These are phyloP conservation scores for Luidia sarsii DNA, from an alignment of 53 echinoderm and acorn worm genomes.

Conservation along the genomic window DNA sequence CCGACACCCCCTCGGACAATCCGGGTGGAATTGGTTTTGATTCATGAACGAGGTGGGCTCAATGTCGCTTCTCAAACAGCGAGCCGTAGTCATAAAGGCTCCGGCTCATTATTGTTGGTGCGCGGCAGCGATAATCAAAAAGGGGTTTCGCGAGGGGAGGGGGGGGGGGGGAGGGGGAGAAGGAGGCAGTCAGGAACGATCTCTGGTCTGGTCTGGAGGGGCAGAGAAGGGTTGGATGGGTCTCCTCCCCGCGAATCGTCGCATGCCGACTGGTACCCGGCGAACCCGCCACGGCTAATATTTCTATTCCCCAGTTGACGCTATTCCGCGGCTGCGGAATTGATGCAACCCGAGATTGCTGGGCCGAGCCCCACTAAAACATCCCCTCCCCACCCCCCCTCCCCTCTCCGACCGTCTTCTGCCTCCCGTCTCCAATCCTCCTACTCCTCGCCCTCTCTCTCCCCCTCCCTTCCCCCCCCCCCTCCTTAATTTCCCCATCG, in stretches of 20 bases:
- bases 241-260: too few species aligned
- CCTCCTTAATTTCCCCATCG: slow-evolving; percentile 46
- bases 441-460: neutral
- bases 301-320: slow-evolving; percentile 55
- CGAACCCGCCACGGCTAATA: slow-evolving; percentile 47
- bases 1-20: neutral
- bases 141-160: slow-evolving; percentile 34
- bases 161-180: too few species aligned
- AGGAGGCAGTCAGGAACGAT: too few species aligned
- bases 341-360: slow-evolving; percentile 51
- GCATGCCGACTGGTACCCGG: slow-evolving; percentile 43
- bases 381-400: slow-evolving; percentile 7
- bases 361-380: slow-evolving; percentile 46
- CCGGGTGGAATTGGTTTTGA: slow-evolving; percentile 49
- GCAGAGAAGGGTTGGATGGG: too few species aligned
- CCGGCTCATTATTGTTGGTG: slow-evolving; percentile 55
- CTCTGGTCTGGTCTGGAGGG: slow-evolving; percentile 19
- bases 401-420: neutral
- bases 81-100: slow-evolving; percentile 51
- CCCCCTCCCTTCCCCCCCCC: neutral
- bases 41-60: slow-evolving; percentile 55
- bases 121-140: slow-evolving; percentile 45
- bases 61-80: slow-evolving; percentile 52
- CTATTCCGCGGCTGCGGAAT: slow-evolving; percentile 24
- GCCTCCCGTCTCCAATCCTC: too few species aligned